Conservation (phyloP, 2,797 vertebrate genomes). For the Hypotaenidia okinawae region DNA sequence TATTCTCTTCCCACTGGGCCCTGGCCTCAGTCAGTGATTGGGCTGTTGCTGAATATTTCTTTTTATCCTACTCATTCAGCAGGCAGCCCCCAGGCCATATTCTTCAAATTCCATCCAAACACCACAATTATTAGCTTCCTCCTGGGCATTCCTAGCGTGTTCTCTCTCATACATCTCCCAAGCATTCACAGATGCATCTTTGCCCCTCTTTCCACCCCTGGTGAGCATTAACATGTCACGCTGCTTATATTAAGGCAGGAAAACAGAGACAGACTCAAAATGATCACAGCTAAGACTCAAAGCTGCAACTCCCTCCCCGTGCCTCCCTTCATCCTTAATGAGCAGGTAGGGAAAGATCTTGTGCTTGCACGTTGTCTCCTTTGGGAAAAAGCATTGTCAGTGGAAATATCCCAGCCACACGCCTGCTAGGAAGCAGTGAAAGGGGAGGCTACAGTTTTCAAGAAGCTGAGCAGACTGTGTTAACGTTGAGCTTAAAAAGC, state of each 20-base stretch:
- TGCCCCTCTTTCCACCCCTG: constrained; percentile 9
- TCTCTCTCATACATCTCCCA: constrained; percentile 24
- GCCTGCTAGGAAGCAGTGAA: neutral
- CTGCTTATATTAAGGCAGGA: neutral
- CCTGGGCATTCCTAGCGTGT: constrained; percentile 48
- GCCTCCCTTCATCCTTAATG: neutral
- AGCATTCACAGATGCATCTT: constrained; percentile 6
- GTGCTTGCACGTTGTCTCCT: neutral
- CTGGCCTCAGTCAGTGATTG: neutral
- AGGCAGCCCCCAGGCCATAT: constrained; percentile 11
- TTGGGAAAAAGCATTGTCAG: neutral
- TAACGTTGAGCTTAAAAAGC: neutral
- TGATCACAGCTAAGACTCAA: neutral
- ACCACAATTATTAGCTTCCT: constrained; percentile 56
- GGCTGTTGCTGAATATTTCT: constrained; percentile 47
- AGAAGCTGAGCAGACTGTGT: neutral
- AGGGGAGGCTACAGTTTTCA: neutral
- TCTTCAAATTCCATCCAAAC: constrained; percentile 64
- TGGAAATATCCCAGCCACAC: neutral
- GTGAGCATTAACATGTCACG: constrained; percentile 1
- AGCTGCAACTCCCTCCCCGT: neutral
- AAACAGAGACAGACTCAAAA: constrained; percentile 1
- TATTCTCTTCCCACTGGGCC: constrained; percentile 17
- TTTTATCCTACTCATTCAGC: constrained; percentile 55
- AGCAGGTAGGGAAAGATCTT: constrained; percentile 27